phyloP scores from a whole-genome alignment of 2,113 vertebrate genomes.

The Scomber scombrus region DNA sequence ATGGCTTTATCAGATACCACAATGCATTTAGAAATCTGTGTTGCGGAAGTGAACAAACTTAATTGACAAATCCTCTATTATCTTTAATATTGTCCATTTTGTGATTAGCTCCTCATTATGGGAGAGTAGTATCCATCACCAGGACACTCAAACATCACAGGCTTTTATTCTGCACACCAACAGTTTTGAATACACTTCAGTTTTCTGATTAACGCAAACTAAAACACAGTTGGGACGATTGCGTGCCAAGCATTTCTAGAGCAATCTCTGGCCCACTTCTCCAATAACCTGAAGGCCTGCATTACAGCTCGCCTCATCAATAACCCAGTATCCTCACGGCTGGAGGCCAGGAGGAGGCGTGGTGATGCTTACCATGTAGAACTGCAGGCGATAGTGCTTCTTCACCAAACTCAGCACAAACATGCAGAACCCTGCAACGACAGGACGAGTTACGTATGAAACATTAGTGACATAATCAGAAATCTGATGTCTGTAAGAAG shows the following conservation, averaged over 20 bases:
- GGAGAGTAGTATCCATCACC: no score
- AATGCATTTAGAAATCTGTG: not conserved
- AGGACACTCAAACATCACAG: no score
- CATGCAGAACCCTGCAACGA: conserved; percentile 94
- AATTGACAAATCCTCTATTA: no score
- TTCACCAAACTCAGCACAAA: conserved; percentile 99
- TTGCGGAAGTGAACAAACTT: not conserved
- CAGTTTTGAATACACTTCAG: no score
- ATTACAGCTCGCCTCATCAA: conserved; percentile 37
- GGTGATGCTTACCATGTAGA: conserved; percentile 95
- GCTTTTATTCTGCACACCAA: no score
- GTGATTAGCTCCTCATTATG: no score
- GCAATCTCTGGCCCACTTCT: conserved; percentile 1
- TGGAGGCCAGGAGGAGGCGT: not conserved
- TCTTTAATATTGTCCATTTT: no score
- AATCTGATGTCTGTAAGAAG: not conserved
- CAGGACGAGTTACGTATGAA: not conserved
- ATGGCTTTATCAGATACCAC: not conserved
- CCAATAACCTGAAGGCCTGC: not conserved
- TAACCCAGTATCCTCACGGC: conserved; percentile 47
- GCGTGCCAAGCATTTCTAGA: not conserved
- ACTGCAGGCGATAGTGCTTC: conserved; percentile 98
- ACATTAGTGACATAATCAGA: not conserved
- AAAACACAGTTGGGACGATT: not conserved
- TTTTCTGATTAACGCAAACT: not conserved